These are phyloP conservation scores for Agapornis canus DNA, from an alignment of 2,797 vertebrate species.

Conservation along the genomic window DNA sequence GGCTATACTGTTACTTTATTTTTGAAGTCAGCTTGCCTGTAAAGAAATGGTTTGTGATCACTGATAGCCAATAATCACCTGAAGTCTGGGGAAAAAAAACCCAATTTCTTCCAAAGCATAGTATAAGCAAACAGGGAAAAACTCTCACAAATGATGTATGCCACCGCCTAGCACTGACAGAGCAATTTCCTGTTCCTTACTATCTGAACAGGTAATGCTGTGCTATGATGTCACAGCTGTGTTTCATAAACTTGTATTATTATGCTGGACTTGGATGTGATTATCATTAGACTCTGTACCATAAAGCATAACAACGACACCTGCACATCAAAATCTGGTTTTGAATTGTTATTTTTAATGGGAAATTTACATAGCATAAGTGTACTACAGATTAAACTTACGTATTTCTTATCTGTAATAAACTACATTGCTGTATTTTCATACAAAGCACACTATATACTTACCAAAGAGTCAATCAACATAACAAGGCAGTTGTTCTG, in stretches of 20 bases:
- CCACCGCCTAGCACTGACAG: rapidly evolving
- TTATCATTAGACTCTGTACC: background rate
- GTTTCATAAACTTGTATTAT: background rate
- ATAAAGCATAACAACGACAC: background rate
- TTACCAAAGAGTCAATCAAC: constrained; percentile 88
- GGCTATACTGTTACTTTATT: background rate
- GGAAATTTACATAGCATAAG: background rate
- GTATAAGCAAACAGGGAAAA: background rate
- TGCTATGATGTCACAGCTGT: background rate
- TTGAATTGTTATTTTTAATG: background rate
- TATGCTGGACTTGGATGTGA: background rate
- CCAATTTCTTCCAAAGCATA: background rate
- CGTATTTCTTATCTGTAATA: background rate
- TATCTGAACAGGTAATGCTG: background rate
- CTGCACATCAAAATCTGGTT: background rate
- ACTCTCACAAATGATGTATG: background rate
- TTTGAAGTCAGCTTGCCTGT: background rate
- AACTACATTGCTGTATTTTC: background rate
- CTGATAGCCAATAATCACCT: background rate
- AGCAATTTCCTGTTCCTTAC: background rate
- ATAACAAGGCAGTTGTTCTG: constrained; percentile 85
- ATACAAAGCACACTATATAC: constrained; percentile 27
- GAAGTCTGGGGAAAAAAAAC: background rate
- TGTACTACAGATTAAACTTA: background rate
- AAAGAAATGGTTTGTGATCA: background rate